These are phyloP conservation scores for Poeciliopsis occidentalis DNA, from an alignment of 2,113 vertebrate genomes.

Conservation along the genomic window DNA sequence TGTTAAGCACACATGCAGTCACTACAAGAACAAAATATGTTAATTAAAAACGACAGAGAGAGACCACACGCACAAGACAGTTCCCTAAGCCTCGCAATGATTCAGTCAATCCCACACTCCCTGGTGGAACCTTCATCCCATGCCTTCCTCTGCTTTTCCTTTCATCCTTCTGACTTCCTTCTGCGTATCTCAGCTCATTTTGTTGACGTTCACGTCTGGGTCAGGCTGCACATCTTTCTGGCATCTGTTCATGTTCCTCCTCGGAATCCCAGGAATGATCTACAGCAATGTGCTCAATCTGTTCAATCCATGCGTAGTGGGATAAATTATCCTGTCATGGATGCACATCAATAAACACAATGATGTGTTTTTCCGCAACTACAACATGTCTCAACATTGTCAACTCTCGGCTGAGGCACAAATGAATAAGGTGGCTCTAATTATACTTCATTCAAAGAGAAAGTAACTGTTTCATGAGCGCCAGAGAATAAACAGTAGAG, in stretches of 20 bases:
- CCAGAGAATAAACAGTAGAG: constrained; percentile 1
- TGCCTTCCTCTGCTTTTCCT: not conserved
- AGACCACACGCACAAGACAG: constrained; percentile 48
- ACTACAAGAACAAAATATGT: constrained; percentile 7
- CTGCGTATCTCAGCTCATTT: constrained; percentile 21
- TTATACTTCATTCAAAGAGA: constrained; percentile 5
- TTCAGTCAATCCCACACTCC: constrained; percentile 23
- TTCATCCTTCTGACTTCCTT: constrained; percentile 14
- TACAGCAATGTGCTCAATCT: constrained; percentile 29
- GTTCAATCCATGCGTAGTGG: constrained; percentile 18
- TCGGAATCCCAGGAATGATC: constrained; percentile 60
- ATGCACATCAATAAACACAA: constrained; percentile 26
- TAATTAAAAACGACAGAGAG: constrained; percentile 7
- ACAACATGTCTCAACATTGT: constrained; percentile 11
- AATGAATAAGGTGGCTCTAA: not conserved
- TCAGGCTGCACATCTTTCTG: constrained; percentile 36
- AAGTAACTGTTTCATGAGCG: constrained; percentile 5
- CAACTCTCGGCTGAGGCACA: constrained; percentile 19
- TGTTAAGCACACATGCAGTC: constrained; percentile 1
- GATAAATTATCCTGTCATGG: constrained; percentile 50
- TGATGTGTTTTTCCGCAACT: constrained; percentile 31
- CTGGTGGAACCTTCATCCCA: constrained; percentile 5
- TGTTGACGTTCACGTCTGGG: constrained; percentile 56
- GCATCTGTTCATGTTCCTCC: constrained; percentile 38
- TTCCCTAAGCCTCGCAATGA: constrained; percentile 19